A percentile compares a stretch with the other conserved stretches of the same genome.
These are phyloP conservation scores for Phymastichus coffea DNA, from an alignment of 1,140 invertebrate genomes.

Conservation along the genomic window DNA sequence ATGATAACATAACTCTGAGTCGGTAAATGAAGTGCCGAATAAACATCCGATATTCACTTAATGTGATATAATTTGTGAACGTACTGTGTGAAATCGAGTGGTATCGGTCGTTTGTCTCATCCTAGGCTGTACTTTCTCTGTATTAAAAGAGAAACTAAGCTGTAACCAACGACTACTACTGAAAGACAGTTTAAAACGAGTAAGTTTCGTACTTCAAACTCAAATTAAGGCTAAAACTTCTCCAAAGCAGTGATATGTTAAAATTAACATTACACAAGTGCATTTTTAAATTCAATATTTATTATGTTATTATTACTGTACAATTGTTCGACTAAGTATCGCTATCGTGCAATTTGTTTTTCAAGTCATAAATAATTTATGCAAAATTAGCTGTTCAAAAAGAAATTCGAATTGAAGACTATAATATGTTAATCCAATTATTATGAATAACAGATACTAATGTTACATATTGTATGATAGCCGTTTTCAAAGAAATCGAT, in stretches of 20 bases:
- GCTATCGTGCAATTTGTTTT: too few species aligned
- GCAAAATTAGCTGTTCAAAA: too few species aligned
- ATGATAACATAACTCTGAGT: not conserved
- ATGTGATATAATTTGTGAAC: slow-evolving; percentile 21
- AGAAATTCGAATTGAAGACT: too few species aligned
- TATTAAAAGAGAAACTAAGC: slow-evolving; percentile 5
- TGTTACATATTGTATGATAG: slow-evolving; percentile 38
- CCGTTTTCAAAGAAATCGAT: slow-evolving; percentile 35
- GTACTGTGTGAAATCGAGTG: not conserved
- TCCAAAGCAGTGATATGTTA: slow-evolving; percentile 13
- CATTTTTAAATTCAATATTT: not conserved
- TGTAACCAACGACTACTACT: slow-evolving; percentile 22
- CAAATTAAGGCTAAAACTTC: slow-evolving; percentile 27
- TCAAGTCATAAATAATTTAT: too few species aligned
- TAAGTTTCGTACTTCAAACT: slow-evolving; percentile 23
- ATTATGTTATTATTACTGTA: too few species aligned
- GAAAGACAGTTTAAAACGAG: slow-evolving; percentile 16
- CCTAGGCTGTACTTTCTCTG: slow-evolving; percentile 2
- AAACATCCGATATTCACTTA: slow-evolving; percentile 3
- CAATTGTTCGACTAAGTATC: too few species aligned
- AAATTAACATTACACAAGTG: slow-evolving; percentile 9
- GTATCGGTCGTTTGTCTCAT: slow-evolving; percentile 13
- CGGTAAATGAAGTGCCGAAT: slow-evolving; percentile 3
- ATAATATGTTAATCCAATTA: too few species aligned
- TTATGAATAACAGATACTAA: slow-evolving; percentile 26